Evolutionary conservation across 2,113 vertebrate species (phyloP).

Genomic region (Alosa alosa): DNA sequence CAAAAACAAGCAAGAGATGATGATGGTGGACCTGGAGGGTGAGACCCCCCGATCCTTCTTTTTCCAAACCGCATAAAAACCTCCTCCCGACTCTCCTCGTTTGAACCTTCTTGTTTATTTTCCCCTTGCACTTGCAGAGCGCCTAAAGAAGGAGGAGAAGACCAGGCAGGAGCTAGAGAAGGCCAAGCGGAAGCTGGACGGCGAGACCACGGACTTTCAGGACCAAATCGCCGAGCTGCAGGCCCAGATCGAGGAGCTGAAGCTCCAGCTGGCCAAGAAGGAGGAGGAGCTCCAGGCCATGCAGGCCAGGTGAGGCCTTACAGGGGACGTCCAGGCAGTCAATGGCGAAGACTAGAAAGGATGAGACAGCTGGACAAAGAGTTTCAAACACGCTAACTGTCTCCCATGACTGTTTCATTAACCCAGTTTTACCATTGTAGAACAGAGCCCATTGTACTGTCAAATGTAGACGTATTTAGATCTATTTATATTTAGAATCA

Average conservation of each 20-base stretch:
- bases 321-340: neutral
- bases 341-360: neutral
- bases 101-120: neutral
- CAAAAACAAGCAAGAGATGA: slow-evolving; percentile 98
- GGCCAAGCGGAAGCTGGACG: slow-evolving; percentile 93
- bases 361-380: neutral
- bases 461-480: neutral
- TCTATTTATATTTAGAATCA: neutral
- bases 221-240: slow-evolving; percentile 97
- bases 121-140: slow-evolving; percentile 70
- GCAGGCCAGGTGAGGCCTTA: slow-evolving; percentile 78
- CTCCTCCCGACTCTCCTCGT: neutral
- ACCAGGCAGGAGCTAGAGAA: slow-evolving; percentile 95
- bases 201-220: slow-evolving; percentile 91
- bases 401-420: neutral
- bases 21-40: slow-evolving; percentile 98
- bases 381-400: neutral
- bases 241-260: slow-evolving; percentile 93
- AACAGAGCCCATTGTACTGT: neutral
- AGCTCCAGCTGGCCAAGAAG: slow-evolving; percentile 90
- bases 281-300: slow-evolving; percentile 93
- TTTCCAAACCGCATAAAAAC: neutral
- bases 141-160: slow-evolving; percentile 97
- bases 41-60: slow-evolving; percentile 23
- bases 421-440: neutral